A percentile compares a stretch with the other conserved stretches of the same genome.
phyloP scores from a whole-genome alignment of 2,888 invertebrate species.

The Tetragnatha montana region DNA sequence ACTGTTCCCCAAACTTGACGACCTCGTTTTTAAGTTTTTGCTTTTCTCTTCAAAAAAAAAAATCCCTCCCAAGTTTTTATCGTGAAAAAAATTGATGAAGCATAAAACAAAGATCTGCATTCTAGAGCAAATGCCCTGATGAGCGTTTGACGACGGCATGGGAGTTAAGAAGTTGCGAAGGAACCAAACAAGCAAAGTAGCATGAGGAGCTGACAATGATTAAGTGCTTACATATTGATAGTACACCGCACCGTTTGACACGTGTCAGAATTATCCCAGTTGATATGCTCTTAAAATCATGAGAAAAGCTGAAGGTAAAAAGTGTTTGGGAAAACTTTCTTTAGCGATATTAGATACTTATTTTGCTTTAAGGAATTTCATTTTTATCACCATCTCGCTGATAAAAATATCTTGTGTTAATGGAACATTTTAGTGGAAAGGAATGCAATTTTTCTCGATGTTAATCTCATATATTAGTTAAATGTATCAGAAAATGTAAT shows the following conservation, averaged over 20 bases:
- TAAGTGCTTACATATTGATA: slow-evolving; percentile 39
- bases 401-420: not conserved
- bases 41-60: not conserved
- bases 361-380: not conserved
- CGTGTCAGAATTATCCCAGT: not conserved
- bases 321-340: not conserved
- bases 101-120: not conserved
- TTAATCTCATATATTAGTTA: no score
- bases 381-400: not conserved
- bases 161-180: slow-evolving; percentile 3
- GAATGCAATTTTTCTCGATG: not conserved
- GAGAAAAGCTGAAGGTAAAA: not conserved
- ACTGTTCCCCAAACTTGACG: not conserved
- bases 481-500: no score
- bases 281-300: not conserved
- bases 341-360: not conserved
- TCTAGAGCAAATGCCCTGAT: slow-evolving; percentile 11
- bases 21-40: not conserved
- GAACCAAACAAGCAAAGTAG: not conserved
- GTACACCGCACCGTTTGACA: slow-evolving; percentile 14
- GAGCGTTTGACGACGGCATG: slow-evolving; percentile 30
- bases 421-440: not conserved
- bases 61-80: not conserved
- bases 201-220: slow-evolving; percentile 36
- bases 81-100: not conserved